Percentiles rank a stretch among this genome's conserved stretches.
Evolutionary conservation across 1,140 invertebrate genomes (phyloP).

Genomic region (Drosophila bifasciata): DNA sequence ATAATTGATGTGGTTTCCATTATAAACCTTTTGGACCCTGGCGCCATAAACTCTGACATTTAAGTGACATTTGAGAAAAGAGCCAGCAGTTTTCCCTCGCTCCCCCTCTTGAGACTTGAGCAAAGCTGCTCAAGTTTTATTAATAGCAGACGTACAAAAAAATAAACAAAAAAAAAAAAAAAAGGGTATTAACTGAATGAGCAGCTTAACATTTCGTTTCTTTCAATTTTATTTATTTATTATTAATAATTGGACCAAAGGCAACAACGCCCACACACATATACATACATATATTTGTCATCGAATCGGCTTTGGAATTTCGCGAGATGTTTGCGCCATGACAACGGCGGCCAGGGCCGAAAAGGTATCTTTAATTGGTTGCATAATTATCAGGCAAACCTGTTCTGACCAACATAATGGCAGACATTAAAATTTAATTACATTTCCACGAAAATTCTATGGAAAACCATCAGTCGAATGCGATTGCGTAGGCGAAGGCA

Average conservation of each 20-base stretch:
- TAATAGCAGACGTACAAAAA: not conserved
- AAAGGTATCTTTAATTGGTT: slow-evolving; percentile 26
- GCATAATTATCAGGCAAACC: slow-evolving; percentile 27
- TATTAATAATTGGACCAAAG: no score
- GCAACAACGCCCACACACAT: not conserved
- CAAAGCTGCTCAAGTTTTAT: slow-evolving; percentile 7
- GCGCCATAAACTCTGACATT: no score
- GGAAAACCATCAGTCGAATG: no score
- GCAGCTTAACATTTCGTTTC: slow-evolving; percentile 1
- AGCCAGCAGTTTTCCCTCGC: not conserved
- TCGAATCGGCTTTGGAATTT: slow-evolving; percentile 11
- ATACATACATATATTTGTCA: slow-evolving; percentile 19
- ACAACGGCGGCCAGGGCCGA: slow-evolving; percentile 3
- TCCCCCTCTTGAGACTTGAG: not conserved
- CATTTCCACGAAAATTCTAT: not conserved
- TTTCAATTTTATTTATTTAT: not conserved
- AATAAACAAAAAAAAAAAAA: no score
- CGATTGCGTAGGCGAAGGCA: no score
- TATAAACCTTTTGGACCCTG: no score
- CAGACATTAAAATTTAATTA: slow-evolving; percentile 33
- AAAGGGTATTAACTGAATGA: not conserved
- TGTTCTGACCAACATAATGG: slow-evolving; percentile 3
- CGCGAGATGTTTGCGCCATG: slow-evolving; percentile 14
- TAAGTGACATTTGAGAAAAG: no score
- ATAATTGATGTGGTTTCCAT: no score